phyloP scores from a whole-genome alignment of 2,888 invertebrate species.

The Psylliodes chrysocephalus region DNA sequence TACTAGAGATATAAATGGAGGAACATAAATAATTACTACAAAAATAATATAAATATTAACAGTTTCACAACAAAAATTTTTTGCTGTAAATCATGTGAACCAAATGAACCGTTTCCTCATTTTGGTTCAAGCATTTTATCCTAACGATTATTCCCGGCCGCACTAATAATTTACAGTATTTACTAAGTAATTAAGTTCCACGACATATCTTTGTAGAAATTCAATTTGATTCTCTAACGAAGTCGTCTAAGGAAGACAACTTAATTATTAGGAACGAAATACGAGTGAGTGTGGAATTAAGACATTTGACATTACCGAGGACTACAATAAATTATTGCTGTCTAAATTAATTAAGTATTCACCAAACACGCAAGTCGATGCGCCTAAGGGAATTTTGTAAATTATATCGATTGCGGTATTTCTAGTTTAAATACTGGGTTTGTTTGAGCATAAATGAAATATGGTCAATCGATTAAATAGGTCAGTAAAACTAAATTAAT shows the following conservation, averaged over 20 bases:
- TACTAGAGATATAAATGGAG: no score
- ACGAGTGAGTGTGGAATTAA: constrained; percentile 57
- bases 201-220: constrained; percentile 42
- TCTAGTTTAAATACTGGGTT: no score
- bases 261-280: constrained; percentile 59
- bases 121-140: neutral
- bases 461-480: no score
- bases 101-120: neutral
- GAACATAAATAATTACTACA: no score
- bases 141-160: neutral
- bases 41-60: no score
- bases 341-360: constrained; percentile 57
- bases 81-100: neutral
- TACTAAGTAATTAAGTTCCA: constrained; percentile 30
- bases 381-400: constrained; percentile 13
- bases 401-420: neutral
- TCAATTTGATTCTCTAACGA: constrained; percentile 48
- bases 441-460: no score
- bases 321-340: constrained; percentile 58
- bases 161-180: constrained; percentile 36
- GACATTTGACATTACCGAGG: constrained; percentile 60
- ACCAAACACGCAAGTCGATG: constrained; percentile 53
- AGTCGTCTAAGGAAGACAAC: constrained; percentile 54
- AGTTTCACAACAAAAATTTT: no score
- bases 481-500: no score